A percentile compares a stretch with the other conserved stretches of the same genome.
Conservation (phyloP, 2,888 invertebrate species). For the Drosophila pseudotakahashii region DNA sequence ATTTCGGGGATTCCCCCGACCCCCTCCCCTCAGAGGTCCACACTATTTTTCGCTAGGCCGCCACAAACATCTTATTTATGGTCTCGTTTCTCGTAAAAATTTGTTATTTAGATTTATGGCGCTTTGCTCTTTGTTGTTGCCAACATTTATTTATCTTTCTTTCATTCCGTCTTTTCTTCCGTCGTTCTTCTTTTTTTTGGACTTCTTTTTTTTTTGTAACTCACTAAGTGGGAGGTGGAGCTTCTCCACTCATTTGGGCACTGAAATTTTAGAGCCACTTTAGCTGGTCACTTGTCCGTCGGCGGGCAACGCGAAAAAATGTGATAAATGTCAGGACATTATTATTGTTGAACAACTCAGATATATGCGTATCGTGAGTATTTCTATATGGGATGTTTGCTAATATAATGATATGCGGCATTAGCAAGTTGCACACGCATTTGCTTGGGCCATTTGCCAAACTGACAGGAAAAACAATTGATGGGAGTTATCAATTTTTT, state of each 20-base stretch:
- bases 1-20: slow-evolving; percentile 14
- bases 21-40: slow-evolving; percentile 41
- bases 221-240: slow-evolving; percentile 17
- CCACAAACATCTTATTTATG: slow-evolving; percentile 74
- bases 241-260: slow-evolving; percentile 50
- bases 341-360: slow-evolving; percentile 61
- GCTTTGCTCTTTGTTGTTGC: slow-evolving; percentile 76
- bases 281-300: slow-evolving; percentile 68
- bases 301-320: slow-evolving; percentile 42
- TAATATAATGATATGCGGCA: slow-evolving; percentile 70
- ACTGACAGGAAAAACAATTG: slow-evolving; percentile 1
- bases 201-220: slow-evolving; percentile 17
- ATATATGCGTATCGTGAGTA: slow-evolving; percentile 22
- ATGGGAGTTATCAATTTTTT: background rate
- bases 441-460: slow-evolving; percentile 52
- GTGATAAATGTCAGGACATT: slow-evolving; percentile 71
- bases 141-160: slow-evolving; percentile 73
- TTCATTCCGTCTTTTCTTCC: slow-evolving; percentile 28
- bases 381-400: slow-evolving; percentile 35
- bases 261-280: slow-evolving; percentile 77
- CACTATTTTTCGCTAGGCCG: slow-evolving; percentile 60
- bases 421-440: slow-evolving; percentile 71
- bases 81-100: slow-evolving; percentile 78
- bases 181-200: background rate
- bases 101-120: slow-evolving; percentile 77